A percentile compares a stretch with the other conserved stretches of the same genome.
These are phyloP conservation scores for Agrochola lychnidis DNA, from an alignment of 2,888 invertebrate genomes.

Conservation along the genomic window DNA sequence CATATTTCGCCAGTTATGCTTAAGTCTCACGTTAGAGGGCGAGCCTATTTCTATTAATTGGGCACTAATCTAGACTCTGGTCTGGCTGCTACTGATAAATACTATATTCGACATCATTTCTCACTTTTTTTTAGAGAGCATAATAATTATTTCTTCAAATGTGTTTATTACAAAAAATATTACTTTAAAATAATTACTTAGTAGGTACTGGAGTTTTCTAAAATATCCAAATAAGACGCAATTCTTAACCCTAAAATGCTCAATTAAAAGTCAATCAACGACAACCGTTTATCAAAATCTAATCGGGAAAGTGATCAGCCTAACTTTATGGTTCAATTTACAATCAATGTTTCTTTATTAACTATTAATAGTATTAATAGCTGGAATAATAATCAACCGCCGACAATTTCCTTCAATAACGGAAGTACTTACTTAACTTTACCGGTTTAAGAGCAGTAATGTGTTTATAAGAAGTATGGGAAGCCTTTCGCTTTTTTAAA, in stretches of 20 bases:
- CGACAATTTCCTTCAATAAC: conserved; percentile 53
- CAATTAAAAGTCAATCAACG: conserved; percentile 44
- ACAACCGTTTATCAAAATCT: conserved; percentile 53
- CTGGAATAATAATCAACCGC: conserved; percentile 52
- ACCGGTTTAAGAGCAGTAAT: conserved; percentile 48
- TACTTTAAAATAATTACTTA: background rate
- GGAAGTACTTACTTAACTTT: conserved; percentile 57
- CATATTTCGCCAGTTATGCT: too few relatives aligned
- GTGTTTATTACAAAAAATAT: background rate
- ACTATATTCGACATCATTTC: too few relatives aligned
- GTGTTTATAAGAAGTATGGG: conserved; percentile 41
- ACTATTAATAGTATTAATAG: conserved; percentile 57
- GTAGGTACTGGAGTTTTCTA: background rate
- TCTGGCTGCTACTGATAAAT: too few relatives aligned
- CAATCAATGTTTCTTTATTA: conserved; percentile 51
- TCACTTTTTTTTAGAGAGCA: too few relatives aligned
- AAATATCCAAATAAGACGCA: conserved; percentile 7
- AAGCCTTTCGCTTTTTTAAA: conserved; percentile 54
- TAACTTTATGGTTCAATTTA: conserved; percentile 45
- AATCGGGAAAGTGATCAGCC: conserved; percentile 43
- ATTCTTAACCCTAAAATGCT: conserved; percentile 16
- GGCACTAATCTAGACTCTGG: too few relatives aligned
- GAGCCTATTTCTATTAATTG: too few relatives aligned
- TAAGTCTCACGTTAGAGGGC: too few relatives aligned
- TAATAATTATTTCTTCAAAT: too few relatives aligned